phyloP scores from a whole-genome alignment of 2,888 invertebrate species.

The Lamproptera curius region DNA sequence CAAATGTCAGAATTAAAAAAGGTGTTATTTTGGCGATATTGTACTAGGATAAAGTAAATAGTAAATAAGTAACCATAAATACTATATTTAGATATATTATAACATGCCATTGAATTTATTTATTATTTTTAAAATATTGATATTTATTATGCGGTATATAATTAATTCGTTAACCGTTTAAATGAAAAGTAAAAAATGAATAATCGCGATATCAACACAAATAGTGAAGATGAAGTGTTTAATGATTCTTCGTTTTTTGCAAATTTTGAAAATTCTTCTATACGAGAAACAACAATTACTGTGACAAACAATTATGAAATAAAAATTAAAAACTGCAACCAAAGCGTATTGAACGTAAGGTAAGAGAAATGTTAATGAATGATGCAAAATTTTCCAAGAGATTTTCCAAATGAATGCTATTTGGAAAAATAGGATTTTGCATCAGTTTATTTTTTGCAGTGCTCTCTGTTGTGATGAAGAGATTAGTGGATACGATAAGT shows the following conservation, averaged over 20 bases:
- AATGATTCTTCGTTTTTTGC: conserved; percentile 60
- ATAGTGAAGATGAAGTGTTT: conserved; percentile 53
- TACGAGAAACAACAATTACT: conserved; percentile 37
- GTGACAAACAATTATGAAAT: too few species aligned
- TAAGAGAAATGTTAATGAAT: too few species aligned
- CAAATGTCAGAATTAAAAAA: too few species aligned
- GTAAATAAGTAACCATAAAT: too few species aligned
- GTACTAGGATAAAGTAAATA: too few species aligned
- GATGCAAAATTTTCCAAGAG: too few species aligned
- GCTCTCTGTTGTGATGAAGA: conserved; percentile 74
- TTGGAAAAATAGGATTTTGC: not conserved
- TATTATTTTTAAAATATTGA: too few species aligned
- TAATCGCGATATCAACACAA: conserved; percentile 1
- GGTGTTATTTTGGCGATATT: too few species aligned
- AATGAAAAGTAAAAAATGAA: conserved; percentile 2
- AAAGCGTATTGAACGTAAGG: conserved; percentile 57
- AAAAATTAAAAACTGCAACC: conserved; percentile 40
- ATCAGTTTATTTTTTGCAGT: conserved; percentile 36
- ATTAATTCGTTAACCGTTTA: too few species aligned
- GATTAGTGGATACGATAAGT: conserved; percentile 84
- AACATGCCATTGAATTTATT: too few species aligned
- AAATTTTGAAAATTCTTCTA: conserved; percentile 52
- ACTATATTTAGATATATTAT: too few species aligned
- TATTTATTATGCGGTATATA: too few species aligned
- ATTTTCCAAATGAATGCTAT: not conserved